Conservation (phyloP, 2,797 vertebrate genomes). For the Uromys caudimaculatus region DNA sequence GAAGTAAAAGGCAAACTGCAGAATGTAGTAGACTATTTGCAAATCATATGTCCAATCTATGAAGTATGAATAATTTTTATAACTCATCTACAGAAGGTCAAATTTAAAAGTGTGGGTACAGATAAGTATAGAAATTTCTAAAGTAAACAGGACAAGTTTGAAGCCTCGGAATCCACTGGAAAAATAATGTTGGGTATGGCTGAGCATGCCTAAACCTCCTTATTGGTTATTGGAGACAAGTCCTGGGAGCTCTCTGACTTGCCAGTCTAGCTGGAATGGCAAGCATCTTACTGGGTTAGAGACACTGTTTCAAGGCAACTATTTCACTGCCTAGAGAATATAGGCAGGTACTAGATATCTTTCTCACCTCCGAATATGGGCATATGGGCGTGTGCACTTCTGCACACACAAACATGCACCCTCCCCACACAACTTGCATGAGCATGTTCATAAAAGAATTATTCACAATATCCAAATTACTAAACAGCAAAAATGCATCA, state of each 20-base stretch:
- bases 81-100: background rate
- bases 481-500: background rate
- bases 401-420: too few species aligned
- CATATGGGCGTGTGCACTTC: background rate
- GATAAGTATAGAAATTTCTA: background rate
- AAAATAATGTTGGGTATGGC: too few species aligned
- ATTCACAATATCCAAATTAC: background rate
- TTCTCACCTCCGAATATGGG: too few species aligned
- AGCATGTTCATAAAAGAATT: background rate
- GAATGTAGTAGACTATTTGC: background rate
- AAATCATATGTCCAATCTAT: background rate
- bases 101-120: background rate
- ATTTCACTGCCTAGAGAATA: background rate
- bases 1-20: background rate
- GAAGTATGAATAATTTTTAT: background rate
- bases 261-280: background rate
- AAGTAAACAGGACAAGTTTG: background rate
- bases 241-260: background rate
- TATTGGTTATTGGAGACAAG: background rate
- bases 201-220: background rate
- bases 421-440: background rate
- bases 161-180: background rate
- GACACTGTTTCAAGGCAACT: background rate
- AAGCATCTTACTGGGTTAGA: background rate
- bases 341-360: background rate